These are phyloP conservation scores for Lagenorhynchus albirostris DNA, from an alignment of 2,113 vertebrate species.

Conservation along the genomic window DNA sequence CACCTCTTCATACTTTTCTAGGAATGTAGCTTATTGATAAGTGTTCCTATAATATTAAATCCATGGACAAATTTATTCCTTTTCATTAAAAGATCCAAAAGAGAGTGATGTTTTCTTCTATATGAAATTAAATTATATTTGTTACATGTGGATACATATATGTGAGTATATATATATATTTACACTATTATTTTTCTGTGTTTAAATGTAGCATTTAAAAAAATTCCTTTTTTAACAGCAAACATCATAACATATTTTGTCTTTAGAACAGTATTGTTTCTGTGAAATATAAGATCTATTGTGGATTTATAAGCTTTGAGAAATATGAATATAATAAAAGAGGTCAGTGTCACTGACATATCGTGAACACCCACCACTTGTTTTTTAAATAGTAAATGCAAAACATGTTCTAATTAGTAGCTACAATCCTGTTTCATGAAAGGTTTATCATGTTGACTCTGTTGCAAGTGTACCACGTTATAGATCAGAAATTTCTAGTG, in stretches of 20 bases:
- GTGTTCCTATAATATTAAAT: constrained; percentile 41
- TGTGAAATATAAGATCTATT: constrained; percentile 69
- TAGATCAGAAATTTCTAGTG: constrained; percentile 75
- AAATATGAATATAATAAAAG: constrained; percentile 79
- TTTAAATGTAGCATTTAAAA: constrained; percentile 37
- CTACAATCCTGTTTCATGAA: constrained; percentile 76
- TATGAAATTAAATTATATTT: constrained; percentile 32
- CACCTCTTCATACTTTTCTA: not conserved
- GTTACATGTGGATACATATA: not conserved
- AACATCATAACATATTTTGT: constrained; percentile 68
- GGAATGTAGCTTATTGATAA: constrained; percentile 9
- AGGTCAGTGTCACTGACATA: constrained; percentile 70
- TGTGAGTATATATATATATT: not conserved
- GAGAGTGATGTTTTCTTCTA: not conserved
- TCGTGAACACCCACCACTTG: constrained; percentile 73
- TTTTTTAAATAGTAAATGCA: constrained; percentile 77
- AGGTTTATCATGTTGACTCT: constrained; percentile 70
- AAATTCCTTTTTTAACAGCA: constrained; percentile 60
- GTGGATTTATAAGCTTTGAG: constrained; percentile 59
- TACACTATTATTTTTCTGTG: not conserved
- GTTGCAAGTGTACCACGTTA: constrained; percentile 73
- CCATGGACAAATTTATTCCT: constrained; percentile 1
- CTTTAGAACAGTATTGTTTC: constrained; percentile 73
- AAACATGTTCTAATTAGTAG: constrained; percentile 82
- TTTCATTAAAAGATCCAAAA: constrained; percentile 25